phyloP scores from a whole-genome alignment of 2,888 invertebrate species.

The Nomada lathburiana region DNA sequence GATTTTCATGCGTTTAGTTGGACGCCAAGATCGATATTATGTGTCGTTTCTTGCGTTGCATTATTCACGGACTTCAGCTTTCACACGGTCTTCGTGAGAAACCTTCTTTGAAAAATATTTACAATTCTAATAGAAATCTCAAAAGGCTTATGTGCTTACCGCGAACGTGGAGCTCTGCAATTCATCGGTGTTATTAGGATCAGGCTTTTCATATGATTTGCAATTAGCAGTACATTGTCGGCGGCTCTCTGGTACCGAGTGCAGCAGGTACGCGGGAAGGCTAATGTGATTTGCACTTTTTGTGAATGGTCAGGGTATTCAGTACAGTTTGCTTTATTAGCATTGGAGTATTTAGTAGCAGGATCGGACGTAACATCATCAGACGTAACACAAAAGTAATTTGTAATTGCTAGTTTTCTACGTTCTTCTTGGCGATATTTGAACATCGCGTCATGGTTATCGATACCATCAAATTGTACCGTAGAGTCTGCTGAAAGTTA shows the following conservation, averaged over 20 bases:
- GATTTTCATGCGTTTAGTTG: background rate
- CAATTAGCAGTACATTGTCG: slow-evolving; percentile 22
- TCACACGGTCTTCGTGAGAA: background rate
- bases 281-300: background rate
- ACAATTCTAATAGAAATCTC: slow-evolving; percentile 38
- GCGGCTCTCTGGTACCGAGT: background rate
- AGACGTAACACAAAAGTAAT: too few relatives aligned
- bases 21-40: slow-evolving; percentile 13
- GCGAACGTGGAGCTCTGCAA: slow-evolving; percentile 1
- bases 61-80: slow-evolving; percentile 46
- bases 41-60: slow-evolving; percentile 30
- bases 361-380: too few relatives aligned
- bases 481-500: too few relatives aligned
- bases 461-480: too few relatives aligned
- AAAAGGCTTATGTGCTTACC: slow-evolving; percentile 7
- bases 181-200: background rate
- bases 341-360: too few relatives aligned
- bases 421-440: too few relatives aligned
- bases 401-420: too few relatives aligned
- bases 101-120: slow-evolving; percentile 31
- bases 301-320: background rate
- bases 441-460: too few relatives aligned
- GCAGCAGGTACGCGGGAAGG: too few relatives aligned
- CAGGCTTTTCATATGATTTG: slow-evolving; percentile 3
- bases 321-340: too few relatives aligned